Conservation (phyloP, 2,888 invertebrate genomes). For the Nephrotoma guestfalica region DNA sequence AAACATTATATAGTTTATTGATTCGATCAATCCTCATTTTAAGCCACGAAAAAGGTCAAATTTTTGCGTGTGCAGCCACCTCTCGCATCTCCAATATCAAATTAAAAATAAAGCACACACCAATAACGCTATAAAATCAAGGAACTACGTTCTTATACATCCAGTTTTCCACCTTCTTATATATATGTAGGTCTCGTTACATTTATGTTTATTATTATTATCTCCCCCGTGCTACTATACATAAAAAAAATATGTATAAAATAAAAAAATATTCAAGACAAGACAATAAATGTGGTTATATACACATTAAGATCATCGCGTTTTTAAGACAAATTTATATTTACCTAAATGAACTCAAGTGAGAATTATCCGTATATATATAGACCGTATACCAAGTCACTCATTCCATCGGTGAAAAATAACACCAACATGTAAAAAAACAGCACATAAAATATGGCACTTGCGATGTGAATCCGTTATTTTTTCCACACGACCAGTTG, state of each 20-base stretch:
- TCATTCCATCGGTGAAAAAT: not conserved
- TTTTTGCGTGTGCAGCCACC: not conserved
- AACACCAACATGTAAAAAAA: not conserved
- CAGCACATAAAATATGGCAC: not conserved
- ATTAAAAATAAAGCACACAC: not conserved
- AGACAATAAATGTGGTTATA: not conserved
- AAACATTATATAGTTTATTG: too few relatives aligned
- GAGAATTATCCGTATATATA: not conserved
- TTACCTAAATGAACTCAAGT: constrained; percentile 1
- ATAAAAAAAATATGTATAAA: not conserved
- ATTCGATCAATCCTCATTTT: not conserved
- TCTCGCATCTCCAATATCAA: not conserved
- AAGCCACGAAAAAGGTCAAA: not conserved
- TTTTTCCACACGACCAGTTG: not conserved
- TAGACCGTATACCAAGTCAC: not conserved
- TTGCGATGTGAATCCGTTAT: not conserved
- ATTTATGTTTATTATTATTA: not conserved
- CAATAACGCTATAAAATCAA: not conserved
- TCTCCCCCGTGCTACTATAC: not conserved
- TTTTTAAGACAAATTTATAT: constrained; percentile 3
- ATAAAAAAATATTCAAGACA: not conserved
- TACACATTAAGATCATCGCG: constrained; percentile 3
- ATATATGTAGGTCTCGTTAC: not conserved
- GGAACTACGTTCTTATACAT: not conserved
- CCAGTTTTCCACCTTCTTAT: not conserved